Percentiles rank a stretch among this genome's conserved stretches.
These are phyloP conservation scores for Polyploca ridens DNA, from an alignment of 2,888 invertebrate species.

Conservation along the genomic window DNA sequence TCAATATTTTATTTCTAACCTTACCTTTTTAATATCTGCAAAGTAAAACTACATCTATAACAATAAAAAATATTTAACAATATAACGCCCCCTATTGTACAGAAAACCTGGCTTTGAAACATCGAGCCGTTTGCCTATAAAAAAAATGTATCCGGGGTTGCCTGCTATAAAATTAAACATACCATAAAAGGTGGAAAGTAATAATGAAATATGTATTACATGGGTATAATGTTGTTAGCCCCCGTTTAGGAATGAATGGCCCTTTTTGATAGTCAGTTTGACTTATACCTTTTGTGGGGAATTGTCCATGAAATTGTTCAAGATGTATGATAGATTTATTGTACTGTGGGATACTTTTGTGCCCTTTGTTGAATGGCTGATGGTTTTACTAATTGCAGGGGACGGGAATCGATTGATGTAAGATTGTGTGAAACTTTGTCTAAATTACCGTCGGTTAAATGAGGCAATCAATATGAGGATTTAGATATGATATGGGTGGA, in stretches of 20 bases:
- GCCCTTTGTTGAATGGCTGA: conserved; percentile 43
- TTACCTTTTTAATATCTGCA: conserved; percentile 54
- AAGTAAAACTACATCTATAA: conserved; percentile 34
- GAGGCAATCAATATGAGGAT: too few relatives aligned
- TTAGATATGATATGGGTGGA: too few relatives aligned
- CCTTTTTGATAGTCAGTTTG: conserved; percentile 73
- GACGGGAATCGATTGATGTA: conserved; percentile 32
- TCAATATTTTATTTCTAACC: conserved; percentile 34
- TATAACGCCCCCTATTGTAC: conserved; percentile 81
- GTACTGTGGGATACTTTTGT: conserved; percentile 47
- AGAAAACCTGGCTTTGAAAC: conserved; percentile 59
- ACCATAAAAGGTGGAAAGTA: conserved; percentile 77
- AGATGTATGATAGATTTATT: conserved; percentile 72
- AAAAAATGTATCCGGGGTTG: conserved; percentile 72
- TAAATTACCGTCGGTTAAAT: background rate
- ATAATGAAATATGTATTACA: conserved; percentile 85
- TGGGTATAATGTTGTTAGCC: conserved; percentile 83
- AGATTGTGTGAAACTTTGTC: background rate
- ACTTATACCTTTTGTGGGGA: conserved; percentile 74
- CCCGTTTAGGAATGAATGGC: conserved; percentile 72
- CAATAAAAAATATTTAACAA: conserved; percentile 76
- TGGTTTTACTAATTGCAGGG: conserved; percentile 70
- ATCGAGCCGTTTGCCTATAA: conserved; percentile 45
- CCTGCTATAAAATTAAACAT: conserved; percentile 79
- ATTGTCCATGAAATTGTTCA: conserved; percentile 80